Percentiles rank a stretch among this genome's conserved stretches.
phyloP scores from a whole-genome alignment of 2,888 invertebrate genomes.

The Sesamia inferens region DNA sequence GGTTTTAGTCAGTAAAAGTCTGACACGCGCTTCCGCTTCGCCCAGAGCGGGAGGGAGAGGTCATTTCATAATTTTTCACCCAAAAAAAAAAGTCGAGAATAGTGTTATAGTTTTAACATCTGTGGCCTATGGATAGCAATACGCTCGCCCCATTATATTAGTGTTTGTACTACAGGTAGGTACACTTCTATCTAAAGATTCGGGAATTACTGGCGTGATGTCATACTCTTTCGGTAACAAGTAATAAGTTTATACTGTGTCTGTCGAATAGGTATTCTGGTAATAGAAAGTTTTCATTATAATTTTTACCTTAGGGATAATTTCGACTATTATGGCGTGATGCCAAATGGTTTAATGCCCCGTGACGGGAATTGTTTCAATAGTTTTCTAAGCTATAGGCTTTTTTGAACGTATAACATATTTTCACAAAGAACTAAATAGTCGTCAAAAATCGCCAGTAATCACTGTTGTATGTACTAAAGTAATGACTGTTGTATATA shows the following conservation, averaged over 20 bases:
- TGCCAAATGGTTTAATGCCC: neutral
- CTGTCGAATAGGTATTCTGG: neutral
- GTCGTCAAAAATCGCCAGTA: neutral
- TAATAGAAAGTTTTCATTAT: constrained; percentile 1
- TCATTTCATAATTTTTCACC: too few relatives aligned
- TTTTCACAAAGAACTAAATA: neutral
- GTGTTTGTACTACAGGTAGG: too few relatives aligned
- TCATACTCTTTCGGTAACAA: neutral
- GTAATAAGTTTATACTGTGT: neutral
- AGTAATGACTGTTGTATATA: too few relatives aligned
- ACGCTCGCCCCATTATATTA: too few relatives aligned
- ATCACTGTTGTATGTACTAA: too few relatives aligned
- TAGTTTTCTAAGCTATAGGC: neutral
- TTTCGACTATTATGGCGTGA: neutral
- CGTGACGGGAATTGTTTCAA: neutral
- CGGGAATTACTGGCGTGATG: neutral
- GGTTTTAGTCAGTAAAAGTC: too few relatives aligned
- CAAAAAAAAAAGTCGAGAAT: too few relatives aligned
- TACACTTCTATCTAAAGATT: neutral
- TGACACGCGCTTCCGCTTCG: too few relatives aligned
- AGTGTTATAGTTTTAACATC: too few relatives aligned
- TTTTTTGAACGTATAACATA: neutral
- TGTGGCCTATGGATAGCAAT: too few relatives aligned
- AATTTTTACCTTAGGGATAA: neutral
- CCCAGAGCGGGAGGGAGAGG: too few relatives aligned